Evolutionary conservation across 2,797 vertebrate species (phyloP), one percentile per base, ranked within the genome.

Genomic region (Aldrovandia affinis): DNA sequence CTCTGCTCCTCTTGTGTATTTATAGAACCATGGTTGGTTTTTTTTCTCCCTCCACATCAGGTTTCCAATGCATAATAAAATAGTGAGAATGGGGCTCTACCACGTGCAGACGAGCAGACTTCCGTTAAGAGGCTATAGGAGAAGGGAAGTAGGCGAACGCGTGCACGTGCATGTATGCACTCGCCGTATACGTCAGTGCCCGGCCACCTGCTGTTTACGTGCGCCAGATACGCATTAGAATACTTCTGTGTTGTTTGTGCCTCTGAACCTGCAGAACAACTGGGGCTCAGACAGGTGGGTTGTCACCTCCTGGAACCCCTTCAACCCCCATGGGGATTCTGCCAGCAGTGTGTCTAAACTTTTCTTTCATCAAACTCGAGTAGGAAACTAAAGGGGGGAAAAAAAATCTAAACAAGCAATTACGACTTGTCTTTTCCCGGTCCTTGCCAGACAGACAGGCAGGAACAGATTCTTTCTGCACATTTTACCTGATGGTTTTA

Each of bases 11-110:
- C n/a, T 42, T 65, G 75, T n/a, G 28, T 83, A 78, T 83, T 78
- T 83, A 83, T 83, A 63, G 68, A 77, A 50, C 70, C 9, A 30
- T 52, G 75, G n/a, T n/a, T 61, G 12, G 25, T 28, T 77, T 39
- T 39, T 39, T 22, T 4, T 50, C 47, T 50, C 47, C 6, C 6
- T 36, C 39, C 39, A 78, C 57, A 22, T 55, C 50, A 30, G 75
- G 42, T 22, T 36, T 78, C 42, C 55, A 78, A 44, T 50, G 42
- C 83, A 61, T 78, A 50, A 78, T 55, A 63, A 63, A 78, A 36
- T 30, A 36, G 55, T 33, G 42, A 61, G 79, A 63, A 78, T 55
- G 70, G 39, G 63, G n/a, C 4, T n/a, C 8, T 47, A 28, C 42
- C 36, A 1, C 55, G 81, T 52, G 15, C 25, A 36, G 57, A 63